Conservation (phyloP, 1,140 invertebrate species). For the Platorchestia sp. region DNA sequence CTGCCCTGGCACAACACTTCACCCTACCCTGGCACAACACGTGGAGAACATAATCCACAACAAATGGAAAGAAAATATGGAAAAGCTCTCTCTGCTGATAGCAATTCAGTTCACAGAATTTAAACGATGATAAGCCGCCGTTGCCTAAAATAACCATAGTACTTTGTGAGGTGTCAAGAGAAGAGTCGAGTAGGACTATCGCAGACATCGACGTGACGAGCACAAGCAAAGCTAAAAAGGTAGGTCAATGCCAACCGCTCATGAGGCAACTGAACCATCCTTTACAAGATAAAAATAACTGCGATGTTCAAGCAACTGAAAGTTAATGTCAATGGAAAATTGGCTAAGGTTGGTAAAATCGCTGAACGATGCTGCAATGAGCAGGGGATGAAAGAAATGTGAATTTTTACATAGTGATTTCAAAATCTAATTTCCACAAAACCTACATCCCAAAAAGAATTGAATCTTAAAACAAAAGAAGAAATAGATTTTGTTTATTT, state of each 20-base stretch:
- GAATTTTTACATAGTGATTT: neutral
- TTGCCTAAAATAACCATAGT: neutral
- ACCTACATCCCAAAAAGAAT: no score
- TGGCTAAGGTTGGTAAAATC: neutral
- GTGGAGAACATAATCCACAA: neutral
- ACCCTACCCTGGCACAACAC: no score
- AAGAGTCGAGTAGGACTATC: neutral
- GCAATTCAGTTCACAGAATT: neutral
- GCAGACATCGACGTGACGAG: neutral
- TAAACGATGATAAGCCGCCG: neutral
- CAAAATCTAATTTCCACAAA: neutral
- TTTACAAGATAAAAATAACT: neutral
- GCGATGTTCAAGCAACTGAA: no score
- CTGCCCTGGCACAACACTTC: no score
- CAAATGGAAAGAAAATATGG: neutral
- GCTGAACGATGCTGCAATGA: neutral
- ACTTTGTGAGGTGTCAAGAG: neutral
- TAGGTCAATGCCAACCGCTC: neutral
- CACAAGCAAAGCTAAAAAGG: neutral
- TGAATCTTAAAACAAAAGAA: no score
- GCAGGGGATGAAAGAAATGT: neutral
- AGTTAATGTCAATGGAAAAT: neutral
- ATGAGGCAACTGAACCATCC: neutral
- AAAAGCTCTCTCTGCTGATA: neutral
- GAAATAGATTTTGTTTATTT: no score